Conservation (phyloP, 2,888 invertebrate species). For the Rotaria socialis region DNA sequence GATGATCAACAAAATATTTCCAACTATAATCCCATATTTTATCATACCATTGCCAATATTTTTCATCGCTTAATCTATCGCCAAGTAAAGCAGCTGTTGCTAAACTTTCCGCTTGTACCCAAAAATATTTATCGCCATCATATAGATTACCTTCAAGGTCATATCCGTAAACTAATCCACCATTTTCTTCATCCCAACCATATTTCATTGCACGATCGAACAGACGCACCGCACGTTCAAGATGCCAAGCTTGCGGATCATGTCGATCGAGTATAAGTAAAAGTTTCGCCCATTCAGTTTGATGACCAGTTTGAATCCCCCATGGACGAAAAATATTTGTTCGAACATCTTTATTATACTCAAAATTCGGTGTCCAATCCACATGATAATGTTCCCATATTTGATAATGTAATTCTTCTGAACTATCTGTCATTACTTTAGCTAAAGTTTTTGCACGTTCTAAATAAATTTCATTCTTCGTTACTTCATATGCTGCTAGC, state of each 20-base stretch:
- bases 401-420: not conserved
- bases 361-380: not conserved
- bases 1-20: conserved; percentile 30
- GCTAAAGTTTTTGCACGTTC: conserved; percentile 33
- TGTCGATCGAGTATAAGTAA: conserved; percentile 28
- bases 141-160: not conserved
- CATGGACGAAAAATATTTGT: conserved; percentile 37
- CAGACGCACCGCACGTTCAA: not conserved
- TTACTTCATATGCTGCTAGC: conserved; percentile 30
- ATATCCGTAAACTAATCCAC: conserved; percentile 1
- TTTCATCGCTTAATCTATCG: not conserved
- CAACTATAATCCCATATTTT: conserved; percentile 33
- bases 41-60: conserved; percentile 36
- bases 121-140: conserved; percentile 27
- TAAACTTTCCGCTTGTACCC: conserved; percentile 35
- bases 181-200: conserved; percentile 15
- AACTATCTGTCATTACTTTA: not conserved
- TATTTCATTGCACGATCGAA: conserved; percentile 37
- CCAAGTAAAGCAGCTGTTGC: conserved; percentile 19
- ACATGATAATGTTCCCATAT: not conserved
- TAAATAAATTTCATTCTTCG: not conserved
- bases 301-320: conserved; percentile 31
- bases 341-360: conserved; percentile 32
- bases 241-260: not conserved
- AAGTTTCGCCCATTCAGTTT: conserved; percentile 11